Base-by-base conservation (phyloP, 2,888 invertebrate genomes). In the Metacarcinus magister region DNA sequence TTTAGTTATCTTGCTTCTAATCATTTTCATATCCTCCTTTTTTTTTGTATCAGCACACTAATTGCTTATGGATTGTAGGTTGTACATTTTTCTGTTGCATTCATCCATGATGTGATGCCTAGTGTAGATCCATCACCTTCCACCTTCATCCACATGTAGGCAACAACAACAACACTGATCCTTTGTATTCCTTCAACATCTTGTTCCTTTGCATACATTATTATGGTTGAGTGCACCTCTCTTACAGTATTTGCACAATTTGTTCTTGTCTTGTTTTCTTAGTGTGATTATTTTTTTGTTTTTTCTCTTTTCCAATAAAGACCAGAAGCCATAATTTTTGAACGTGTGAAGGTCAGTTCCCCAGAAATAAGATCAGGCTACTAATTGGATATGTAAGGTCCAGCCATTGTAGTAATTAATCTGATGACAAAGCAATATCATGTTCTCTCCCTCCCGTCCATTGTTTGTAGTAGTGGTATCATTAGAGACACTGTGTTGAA, bases 11-110 rank as follows among this genome's bases (percentile, higher is more conserved):
- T 87, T 87, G 87, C 87, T 87, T 87, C 39, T 87, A 75, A 75
- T 75, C 75, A 87, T 87, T 87, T 87, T 39, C 75, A 75, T 87
- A 39, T 39, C 87, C 39, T 39, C 39, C 16, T 54, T 54, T 87
- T 87, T 87, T 10, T 87, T 87, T 87, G 87, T 87, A 87, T 87
- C 87, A 39, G 87, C 87, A 87, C 87, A 87, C 87, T 87, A 87
- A 87, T 87, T 32, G 87, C 87, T 87, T 87, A 16, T 87, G 87
- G 87, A 87, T 16, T 87, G 87, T 87, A 87, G 87, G 87, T 39
- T 87, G 87, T 87, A 87, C 32, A 87, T 87, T 87, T 32, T 39
- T 87, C 87, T 87, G 87, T 87, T 39, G 39, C 87, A 28, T 28
- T 87, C 87, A 87, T 32, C 87, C 39, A 39, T 87, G 87, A 87